Evolutionary conservation across 2,113 vertebrate species (phyloP).

Genomic region (Heliornis fulica): DNA sequence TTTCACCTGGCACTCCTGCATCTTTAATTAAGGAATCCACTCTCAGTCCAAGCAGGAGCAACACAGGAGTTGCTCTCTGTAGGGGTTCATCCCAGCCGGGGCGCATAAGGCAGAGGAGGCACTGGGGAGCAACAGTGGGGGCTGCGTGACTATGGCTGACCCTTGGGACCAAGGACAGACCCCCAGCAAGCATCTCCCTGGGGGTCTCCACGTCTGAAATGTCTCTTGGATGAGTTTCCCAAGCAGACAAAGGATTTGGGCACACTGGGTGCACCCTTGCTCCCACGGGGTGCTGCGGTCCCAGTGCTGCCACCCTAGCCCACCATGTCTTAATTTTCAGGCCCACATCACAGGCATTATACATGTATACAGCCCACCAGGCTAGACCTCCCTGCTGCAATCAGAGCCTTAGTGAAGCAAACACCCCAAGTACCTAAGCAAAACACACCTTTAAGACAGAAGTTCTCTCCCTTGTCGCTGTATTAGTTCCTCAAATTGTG

Average conservation of each 20-base stretch:
- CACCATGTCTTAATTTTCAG: background rate
- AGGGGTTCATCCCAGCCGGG: background rate
- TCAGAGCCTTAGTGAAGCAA: background rate
- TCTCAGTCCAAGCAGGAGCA: constrained; percentile 35
- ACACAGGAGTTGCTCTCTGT: constrained; percentile 11
- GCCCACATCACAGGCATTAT: accelerated
- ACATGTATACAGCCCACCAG: accelerated
- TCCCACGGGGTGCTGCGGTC: accelerated
- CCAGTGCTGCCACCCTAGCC: background rate
- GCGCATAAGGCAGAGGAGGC: background rate
- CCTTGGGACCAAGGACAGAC: background rate
- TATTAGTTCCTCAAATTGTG: background rate
- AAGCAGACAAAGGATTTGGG: background rate
- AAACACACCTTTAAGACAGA: background rate
- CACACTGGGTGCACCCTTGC: accelerated
- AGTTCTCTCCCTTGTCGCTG: accelerated
- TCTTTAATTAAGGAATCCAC: constrained; percentile 56
- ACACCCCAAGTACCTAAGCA: background rate
- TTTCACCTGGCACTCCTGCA: constrained; percentile 73
- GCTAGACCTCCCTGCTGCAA: background rate
- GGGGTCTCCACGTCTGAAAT: background rate
- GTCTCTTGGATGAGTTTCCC: background rate
- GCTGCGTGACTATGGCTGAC: background rate
- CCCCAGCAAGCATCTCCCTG: background rate
- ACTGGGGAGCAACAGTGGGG: background rate